A percentile compares a stretch with the other conserved stretches of the same genome.
Conservation (phyloP, 2,113 vertebrate species). For the Xyliphius kryptos region DNA sequence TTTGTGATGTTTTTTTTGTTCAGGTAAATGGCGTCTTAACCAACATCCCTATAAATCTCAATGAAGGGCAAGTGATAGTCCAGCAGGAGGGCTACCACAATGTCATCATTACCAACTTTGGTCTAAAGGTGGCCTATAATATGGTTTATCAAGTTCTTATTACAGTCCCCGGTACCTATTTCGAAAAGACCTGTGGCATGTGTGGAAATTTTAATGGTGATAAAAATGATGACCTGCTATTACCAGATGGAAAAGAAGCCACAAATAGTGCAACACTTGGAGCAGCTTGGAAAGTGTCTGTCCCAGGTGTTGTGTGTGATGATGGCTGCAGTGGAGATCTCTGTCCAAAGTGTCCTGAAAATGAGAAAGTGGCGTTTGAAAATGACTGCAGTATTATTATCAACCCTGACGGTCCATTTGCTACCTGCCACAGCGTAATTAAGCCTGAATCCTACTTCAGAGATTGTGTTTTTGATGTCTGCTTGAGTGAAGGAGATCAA, state of each 20-base stretch:
- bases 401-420: conserved; percentile 43
- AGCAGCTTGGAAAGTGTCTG: conserved; percentile 45
- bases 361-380: conserved; percentile 37
- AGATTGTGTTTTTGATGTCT: conserved; percentile 51
- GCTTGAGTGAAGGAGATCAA: conserved; percentile 27
- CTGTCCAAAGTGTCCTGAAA: conserved; percentile 14
- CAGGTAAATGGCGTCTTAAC: conserved; percentile 47
- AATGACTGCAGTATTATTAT: conserved; percentile 47
- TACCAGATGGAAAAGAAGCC: conserved; percentile 37
- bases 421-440: conserved; percentile 43
- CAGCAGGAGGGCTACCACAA: conserved; percentile 28
- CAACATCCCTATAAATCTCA: conserved; percentile 33
- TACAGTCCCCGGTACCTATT: conserved; percentile 50
- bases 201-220: conserved; percentile 57
- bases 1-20: background rate
- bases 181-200: conserved; percentile 49
- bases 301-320: conserved; percentile 40
- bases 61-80: conserved; percentile 24
- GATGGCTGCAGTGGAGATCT: too few species aligned
- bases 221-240: conserved; percentile 35
- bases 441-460: conserved; percentile 47
- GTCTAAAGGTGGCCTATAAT: conserved; percentile 49
- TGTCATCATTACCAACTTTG: conserved; percentile 47
- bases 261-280: conserved; percentile 36
- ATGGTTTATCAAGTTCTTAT: conserved; percentile 47